These are phyloP conservation scores for Bradynema listronoti DNA, from an alignment of 1,140 invertebrate genomes.

Conservation along the genomic window DNA sequence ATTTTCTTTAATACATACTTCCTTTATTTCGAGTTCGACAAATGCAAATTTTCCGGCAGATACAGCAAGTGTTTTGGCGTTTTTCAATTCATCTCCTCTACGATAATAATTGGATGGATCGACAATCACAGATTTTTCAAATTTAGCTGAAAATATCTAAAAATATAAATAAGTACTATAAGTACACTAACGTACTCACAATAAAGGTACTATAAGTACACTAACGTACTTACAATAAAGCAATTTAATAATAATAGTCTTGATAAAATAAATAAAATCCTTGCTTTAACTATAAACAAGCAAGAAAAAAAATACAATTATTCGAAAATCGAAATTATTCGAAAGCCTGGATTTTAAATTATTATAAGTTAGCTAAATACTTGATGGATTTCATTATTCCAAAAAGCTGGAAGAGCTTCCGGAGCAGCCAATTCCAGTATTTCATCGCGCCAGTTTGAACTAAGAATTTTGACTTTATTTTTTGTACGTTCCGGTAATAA, in stretches of 20 bases:
- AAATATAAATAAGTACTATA: too few species aligned
- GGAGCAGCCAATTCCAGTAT: constrained; percentile 46
- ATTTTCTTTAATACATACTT: constrained; percentile 11
- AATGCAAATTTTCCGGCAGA: constrained; percentile 42
- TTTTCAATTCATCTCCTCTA: constrained; percentile 20
- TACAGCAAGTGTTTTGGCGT: constrained; percentile 29
- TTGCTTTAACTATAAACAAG: too few species aligned
- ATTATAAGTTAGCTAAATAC: too few species aligned
- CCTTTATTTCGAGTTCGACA: constrained; percentile 31
- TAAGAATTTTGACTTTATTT: constrained; percentile 55
- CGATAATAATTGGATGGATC: constrained; percentile 42
- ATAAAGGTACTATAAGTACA: too few species aligned
- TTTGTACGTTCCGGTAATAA: constrained; percentile 50
- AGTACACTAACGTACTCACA: too few species aligned
- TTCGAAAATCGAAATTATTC: neutral
- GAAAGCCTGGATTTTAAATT: constrained; percentile 5
- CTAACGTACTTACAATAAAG: too few species aligned
- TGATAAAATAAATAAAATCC: too few species aligned
- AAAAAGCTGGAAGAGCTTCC: constrained; percentile 45
- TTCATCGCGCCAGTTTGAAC: constrained; percentile 45
- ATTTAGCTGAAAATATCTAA: constrained; percentile 40
- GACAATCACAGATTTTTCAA: constrained; percentile 40
- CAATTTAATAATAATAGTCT: too few species aligned
- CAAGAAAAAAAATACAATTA: neutral
- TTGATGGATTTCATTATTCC: constrained; percentile 44